phyloP scores from a whole-genome alignment of 2,797 vertebrate genomes.

The Pampus argenteus region DNA sequence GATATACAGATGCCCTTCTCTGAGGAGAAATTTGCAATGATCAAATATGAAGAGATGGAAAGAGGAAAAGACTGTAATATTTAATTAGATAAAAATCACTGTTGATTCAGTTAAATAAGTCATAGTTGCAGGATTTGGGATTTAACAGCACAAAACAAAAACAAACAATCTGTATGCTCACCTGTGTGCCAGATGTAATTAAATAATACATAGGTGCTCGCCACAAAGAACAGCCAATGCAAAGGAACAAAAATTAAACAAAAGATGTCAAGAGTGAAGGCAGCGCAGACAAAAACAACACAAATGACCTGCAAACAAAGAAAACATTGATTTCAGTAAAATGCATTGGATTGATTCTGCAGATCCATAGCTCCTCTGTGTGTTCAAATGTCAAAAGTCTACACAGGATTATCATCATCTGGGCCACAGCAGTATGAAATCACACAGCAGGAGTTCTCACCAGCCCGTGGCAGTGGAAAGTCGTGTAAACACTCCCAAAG shows the following conservation, averaged over 20 bases:
- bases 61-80: background rate
- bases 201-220: slow-evolving; percentile 88
- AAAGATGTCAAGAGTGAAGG: slow-evolving; percentile 88
- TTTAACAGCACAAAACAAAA: background rate
- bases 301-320: slow-evolving; percentile 84
- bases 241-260: slow-evolving; percentile 89
- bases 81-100: background rate
- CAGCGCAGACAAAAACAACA: slow-evolving; percentile 87
- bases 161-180: slow-evolving; percentile 56
- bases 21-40: slow-evolving; percentile 50
- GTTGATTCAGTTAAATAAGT: background rate
- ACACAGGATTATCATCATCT: slow-evolving; percentile 16
- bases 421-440: slow-evolving; percentile 12
- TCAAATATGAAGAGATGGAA: background rate
- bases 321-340: slow-evolving; percentile 29
- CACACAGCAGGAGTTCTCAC: slow-evolving; percentile 70
- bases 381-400: background rate
- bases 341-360: background rate
- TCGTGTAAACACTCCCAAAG: slow-evolving; percentile 88
- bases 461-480: slow-evolving; percentile 89
- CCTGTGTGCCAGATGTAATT: slow-evolving; percentile 91
- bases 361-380: background rate
- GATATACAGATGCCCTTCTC: slow-evolving; percentile 89
- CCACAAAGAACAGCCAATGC: slow-evolving; percentile 89
- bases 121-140: background rate